These are phyloP conservation scores for Pteruthius melanotis DNA, from an alignment of 2,113 vertebrate species.

Conservation along the genomic window DNA sequence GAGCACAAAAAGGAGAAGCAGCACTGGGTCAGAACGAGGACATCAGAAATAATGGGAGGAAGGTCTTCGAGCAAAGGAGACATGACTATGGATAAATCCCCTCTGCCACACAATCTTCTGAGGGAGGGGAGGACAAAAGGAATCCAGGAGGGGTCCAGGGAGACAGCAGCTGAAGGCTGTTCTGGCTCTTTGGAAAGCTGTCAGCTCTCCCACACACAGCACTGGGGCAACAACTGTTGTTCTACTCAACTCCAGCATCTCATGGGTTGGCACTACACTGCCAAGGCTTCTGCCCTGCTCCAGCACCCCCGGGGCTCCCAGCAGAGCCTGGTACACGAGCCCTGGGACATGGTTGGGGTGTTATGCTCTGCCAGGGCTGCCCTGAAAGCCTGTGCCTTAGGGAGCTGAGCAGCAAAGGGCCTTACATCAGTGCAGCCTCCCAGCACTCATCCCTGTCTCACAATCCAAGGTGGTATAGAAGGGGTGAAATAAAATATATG, in stretches of 20 bases:
- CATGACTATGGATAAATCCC: neutral
- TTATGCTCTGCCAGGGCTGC: neutral
- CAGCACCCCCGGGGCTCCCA: neutral
- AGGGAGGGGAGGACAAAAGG: neutral
- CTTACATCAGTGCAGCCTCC: neutral
- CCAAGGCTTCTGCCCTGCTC: neutral
- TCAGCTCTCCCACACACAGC: fast-evolving
- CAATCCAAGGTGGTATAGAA: fast-evolving
- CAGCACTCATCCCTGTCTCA: neutral
- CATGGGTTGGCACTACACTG: neutral
- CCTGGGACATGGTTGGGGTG: neutral
- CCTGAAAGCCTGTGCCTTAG: neutral
- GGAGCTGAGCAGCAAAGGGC: neutral
- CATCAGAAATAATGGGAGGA: neutral
- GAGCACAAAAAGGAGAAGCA: neutral
- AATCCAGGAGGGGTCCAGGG: neutral
- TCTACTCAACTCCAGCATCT: neutral
- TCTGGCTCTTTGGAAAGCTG: neutral
- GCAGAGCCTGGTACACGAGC: neutral
- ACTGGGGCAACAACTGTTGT: neutral
- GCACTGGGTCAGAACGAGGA: neutral
- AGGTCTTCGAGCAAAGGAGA: neutral
- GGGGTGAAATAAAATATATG: neutral
- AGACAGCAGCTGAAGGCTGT: neutral
- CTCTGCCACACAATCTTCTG: neutral